Percentiles rank a stretch among this genome's conserved stretches.
Conservation (phyloP, 2,797 vertebrate species). For the Perodicticus potto region DNA sequence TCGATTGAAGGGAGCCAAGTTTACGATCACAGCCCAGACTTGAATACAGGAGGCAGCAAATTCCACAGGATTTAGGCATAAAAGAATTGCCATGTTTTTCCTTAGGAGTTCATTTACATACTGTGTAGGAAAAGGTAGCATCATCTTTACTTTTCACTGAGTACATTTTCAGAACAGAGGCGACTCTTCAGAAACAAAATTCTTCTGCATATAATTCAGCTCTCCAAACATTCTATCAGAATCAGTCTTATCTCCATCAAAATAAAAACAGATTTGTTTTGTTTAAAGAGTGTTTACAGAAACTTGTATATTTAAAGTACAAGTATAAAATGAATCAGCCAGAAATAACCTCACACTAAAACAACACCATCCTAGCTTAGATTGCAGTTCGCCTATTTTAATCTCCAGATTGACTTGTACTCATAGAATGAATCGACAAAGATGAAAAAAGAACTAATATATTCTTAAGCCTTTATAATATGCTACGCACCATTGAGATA, state of each 20-base stretch:
- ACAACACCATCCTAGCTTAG: constrained; percentile 1
- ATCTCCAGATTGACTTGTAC: constrained; percentile 30
- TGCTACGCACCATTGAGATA: neutral
- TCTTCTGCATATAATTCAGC: constrained; percentile 45
- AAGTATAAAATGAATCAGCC: constrained; percentile 38
- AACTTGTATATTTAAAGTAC: constrained; percentile 41
- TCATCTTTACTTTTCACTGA: constrained; percentile 30
- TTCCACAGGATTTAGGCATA: constrained; percentile 81
- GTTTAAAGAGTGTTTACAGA: constrained; percentile 60
- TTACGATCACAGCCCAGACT: constrained; percentile 80
- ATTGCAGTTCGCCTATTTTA: constrained; percentile 8
- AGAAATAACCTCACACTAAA: constrained; percentile 46
- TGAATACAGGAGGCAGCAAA: constrained; percentile 80
- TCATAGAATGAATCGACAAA: neutral
- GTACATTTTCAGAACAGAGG: constrained; percentile 1
- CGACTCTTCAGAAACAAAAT: constrained; percentile 43
- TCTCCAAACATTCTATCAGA: constrained; percentile 31
- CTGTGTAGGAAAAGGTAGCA: neutral
- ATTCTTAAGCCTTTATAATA: neutral
- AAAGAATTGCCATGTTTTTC: constrained; percentile 76
- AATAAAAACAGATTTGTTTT: constrained; percentile 72
- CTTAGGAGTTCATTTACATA: neutral
- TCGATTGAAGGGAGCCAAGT: constrained; percentile 87
- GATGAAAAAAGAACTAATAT: neutral
- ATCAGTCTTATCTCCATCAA: constrained; percentile 12